Evolutionary conservation across 2,113 vertebrate species (phyloP).

Genomic region (Crotalus tigris): DNA sequence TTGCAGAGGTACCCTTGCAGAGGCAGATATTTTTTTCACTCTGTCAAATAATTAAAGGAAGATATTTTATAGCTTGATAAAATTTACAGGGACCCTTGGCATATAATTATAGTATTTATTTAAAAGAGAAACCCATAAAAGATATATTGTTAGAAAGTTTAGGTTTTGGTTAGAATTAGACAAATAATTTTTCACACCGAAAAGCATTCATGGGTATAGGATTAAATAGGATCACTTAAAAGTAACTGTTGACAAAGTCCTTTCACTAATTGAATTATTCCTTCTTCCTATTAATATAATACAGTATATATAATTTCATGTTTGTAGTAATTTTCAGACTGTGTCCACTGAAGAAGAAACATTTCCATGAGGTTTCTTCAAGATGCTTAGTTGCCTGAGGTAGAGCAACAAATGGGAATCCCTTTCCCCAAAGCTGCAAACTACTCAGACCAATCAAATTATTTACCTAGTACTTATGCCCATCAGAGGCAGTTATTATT

Average conservation of each 20-base stretch:
- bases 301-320: not conserved
- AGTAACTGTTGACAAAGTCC: constrained; percentile 69
- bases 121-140: constrained; percentile 78
- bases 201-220: constrained; percentile 63
- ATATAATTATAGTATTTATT: constrained; percentile 78
- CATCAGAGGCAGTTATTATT: not conserved
- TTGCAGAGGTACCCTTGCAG: constrained; percentile 55
- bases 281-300: not conserved
- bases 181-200: constrained; percentile 76
- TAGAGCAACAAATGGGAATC: not conserved
- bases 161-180: constrained; percentile 77
- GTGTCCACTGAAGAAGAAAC: not conserved
- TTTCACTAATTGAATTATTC: constrained; percentile 71
- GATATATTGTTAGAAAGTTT: constrained; percentile 80
- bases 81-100: constrained; percentile 77
- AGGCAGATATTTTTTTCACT: constrained; percentile 52
- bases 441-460: not conserved
- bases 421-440: not conserved
- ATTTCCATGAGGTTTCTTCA: not conserved
- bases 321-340: not conserved
- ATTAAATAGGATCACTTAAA: constrained; percentile 55
- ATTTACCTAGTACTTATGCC: not conserved
- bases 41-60: constrained; percentile 76
- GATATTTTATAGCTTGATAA: constrained; percentile 79
- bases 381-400: not conserved